Percentiles rank a stretch among this genome's conserved stretches.
phyloP scores from a whole-genome alignment of 1,140 invertebrate species.

The Drosophila bipectinata region DNA sequence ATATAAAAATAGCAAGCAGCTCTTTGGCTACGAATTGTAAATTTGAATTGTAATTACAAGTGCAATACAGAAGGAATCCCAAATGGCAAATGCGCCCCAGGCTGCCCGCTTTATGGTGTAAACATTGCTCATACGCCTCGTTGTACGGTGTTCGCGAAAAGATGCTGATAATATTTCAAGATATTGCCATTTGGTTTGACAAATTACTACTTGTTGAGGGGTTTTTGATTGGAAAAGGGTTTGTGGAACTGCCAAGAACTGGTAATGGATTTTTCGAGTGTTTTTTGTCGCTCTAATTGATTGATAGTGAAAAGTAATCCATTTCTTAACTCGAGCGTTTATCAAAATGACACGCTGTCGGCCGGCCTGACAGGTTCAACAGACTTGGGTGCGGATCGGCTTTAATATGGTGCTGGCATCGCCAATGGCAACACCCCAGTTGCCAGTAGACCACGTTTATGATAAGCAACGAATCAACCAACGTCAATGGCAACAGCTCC shows the following conservation, averaged over 20 bases:
- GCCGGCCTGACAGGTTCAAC: constrained; percentile 47
- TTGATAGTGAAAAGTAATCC: constrained; percentile 43
- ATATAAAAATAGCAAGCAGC: constrained; percentile 65
- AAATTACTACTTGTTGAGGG: constrained; percentile 36
- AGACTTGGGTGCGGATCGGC: constrained; percentile 18
- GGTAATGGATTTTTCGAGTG: constrained; percentile 43
- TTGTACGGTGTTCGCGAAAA: constrained; percentile 16
- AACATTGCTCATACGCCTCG: constrained; percentile 52
- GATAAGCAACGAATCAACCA: constrained; percentile 47
- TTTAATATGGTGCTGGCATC: constrained; percentile 15
- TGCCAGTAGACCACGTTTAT: constrained; percentile 3
- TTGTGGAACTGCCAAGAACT: constrained; percentile 52
- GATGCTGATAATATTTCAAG: constrained; percentile 25
- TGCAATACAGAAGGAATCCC: constrained; percentile 50
- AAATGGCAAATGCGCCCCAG: constrained; percentile 45
- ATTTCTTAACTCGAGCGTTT: constrained; percentile 61
- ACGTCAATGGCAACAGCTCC: constrained; percentile 48
- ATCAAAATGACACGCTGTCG: constrained; percentile 66
- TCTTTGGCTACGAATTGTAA: constrained; percentile 73
- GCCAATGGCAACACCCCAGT: constrained; percentile 4
- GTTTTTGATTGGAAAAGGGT: constrained; percentile 20
- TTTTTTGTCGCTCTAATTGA: constrained; percentile 52
- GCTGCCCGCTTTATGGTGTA: constrained; percentile 42
- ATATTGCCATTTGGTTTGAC: constrained; percentile 33
- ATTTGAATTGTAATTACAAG: constrained; percentile 70